Evolutionary conservation across 2,888 invertebrate species (phyloP).

Genomic region (Cerceris ruficornis): DNA sequence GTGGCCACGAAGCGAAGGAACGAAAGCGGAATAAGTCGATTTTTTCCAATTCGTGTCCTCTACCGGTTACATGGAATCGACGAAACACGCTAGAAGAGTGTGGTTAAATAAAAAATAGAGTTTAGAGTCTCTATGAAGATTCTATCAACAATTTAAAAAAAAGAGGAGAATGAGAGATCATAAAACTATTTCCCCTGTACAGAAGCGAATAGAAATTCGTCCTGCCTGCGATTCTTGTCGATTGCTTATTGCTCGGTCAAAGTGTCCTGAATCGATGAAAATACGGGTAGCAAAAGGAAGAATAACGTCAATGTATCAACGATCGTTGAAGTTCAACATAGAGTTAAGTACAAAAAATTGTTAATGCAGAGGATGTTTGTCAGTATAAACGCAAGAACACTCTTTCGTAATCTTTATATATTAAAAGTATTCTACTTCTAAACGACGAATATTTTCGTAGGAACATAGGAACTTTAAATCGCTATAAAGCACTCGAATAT

Average conservation of each 20-base stretch:
- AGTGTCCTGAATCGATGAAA: constrained; percentile 1
- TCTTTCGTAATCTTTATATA: not conserved
- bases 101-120: no score
- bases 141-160: no score
- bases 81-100: no score
- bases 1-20: no score
- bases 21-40: no score
- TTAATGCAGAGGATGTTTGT: not conserved
- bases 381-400: not conserved
- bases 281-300: not conserved
- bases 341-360: not conserved
- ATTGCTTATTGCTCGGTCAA: not conserved
- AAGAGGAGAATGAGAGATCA: no score
- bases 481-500: not conserved
- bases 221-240: not conserved
- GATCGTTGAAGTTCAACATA: not conserved
- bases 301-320: not conserved
- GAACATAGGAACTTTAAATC: constrained; percentile 1
- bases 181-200: no score
- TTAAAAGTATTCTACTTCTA: not conserved
- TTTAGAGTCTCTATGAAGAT: no score
- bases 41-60: no score
- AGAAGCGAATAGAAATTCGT: not conserved
- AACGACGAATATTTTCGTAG: not conserved
- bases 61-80: no score